Percentiles rank a stretch among this genome's conserved stretches.
Conservation (phyloP, 2,888 invertebrate species). For the Leptopilina myrica region DNA sequence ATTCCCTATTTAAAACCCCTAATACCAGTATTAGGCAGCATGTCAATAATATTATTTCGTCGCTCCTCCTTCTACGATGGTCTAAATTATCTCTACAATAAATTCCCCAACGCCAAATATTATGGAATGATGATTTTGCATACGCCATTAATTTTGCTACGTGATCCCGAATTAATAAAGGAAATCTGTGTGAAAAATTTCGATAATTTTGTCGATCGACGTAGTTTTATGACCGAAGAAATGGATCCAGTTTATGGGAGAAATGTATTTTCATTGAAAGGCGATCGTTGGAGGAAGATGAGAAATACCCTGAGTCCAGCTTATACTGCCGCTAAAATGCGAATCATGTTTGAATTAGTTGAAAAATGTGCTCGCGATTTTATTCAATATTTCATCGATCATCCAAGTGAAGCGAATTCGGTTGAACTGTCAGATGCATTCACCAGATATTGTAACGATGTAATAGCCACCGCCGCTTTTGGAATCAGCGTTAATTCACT, state of each 20-base stretch:
- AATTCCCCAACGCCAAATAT: slow-evolving; percentile 54
- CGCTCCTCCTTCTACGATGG: slow-evolving; percentile 44
- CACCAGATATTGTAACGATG: slow-evolving; percentile 58
- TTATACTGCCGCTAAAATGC: slow-evolving; percentile 80
- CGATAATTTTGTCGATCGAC: slow-evolving; percentile 64
- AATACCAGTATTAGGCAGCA: slow-evolving; percentile 54
- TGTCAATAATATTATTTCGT: slow-evolving; percentile 46
- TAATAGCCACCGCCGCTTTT: slow-evolving; percentile 67
- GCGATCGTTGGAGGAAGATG: slow-evolving; percentile 78
- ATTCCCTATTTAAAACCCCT: slow-evolving; percentile 49
- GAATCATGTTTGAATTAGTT: slow-evolving; percentile 78
- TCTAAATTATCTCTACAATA: slow-evolving; percentile 40
- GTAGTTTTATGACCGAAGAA: slow-evolving; percentile 50
- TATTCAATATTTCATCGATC: slow-evolving; percentile 57
- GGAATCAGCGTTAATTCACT: slow-evolving; percentile 66
- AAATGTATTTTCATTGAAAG: slow-evolving; percentile 63
- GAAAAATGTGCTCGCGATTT: slow-evolving; percentile 67
- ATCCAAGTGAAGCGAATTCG: slow-evolving; percentile 46
- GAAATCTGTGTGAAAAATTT: slow-evolving; percentile 62
- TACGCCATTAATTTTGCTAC: slow-evolving; percentile 60
- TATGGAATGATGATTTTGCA: slow-evolving; percentile 63
- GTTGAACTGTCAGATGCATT: slow-evolving; percentile 68
- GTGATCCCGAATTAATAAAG: slow-evolving; percentile 66
- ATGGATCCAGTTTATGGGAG: slow-evolving; percentile 59
- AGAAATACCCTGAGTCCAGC: slow-evolving; percentile 78